phyloP scores from a whole-genome alignment of 2,888 invertebrate genomes.

The Chrysomela aeneicollis region DNA sequence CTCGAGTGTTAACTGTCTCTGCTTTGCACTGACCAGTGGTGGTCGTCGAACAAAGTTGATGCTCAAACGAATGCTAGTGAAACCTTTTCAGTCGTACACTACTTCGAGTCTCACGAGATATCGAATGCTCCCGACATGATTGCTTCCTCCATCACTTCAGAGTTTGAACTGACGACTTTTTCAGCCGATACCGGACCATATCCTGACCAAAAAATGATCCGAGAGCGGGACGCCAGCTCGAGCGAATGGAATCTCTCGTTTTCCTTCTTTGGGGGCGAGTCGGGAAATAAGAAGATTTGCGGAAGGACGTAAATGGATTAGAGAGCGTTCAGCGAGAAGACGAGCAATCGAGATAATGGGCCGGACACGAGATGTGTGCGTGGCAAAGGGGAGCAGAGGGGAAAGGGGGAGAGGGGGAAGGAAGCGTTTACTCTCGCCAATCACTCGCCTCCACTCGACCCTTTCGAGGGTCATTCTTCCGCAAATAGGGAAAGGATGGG shows the following conservation, averaged over 20 bases:
- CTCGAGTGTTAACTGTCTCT: too few relatives aligned
- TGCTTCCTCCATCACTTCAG: too few relatives aligned
- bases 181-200: too few relatives aligned
- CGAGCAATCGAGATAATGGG: slow-evolving; percentile 62
- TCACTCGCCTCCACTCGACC: slow-evolving; percentile 42
- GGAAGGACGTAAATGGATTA: slow-evolving; percentile 55
- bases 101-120: too few relatives aligned
- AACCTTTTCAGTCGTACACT: too few relatives aligned
- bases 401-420: slow-evolving; percentile 40
- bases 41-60: too few relatives aligned
- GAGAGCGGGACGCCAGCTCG: not conserved
- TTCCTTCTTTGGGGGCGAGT: slow-evolving; percentile 6
- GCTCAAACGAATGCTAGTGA: too few relatives aligned
- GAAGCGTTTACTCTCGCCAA: slow-evolving; percentile 53
- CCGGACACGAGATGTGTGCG: slow-evolving; percentile 54
- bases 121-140: too few relatives aligned
- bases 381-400: slow-evolving; percentile 47
- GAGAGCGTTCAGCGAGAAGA: slow-evolving; percentile 55
- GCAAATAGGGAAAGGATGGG: not conserved
- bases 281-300: slow-evolving; percentile 39
- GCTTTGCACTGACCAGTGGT: too few relatives aligned
- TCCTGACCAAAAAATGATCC: too few relatives aligned
- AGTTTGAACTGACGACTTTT: too few relatives aligned
- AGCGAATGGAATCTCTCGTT: not conserved
- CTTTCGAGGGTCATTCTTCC: not conserved